A percentile compares a stretch with the other conserved stretches of the same genome.
Conservation (phyloP, 2,888 invertebrate genomes). For the Rotaria macrura region DNA sequence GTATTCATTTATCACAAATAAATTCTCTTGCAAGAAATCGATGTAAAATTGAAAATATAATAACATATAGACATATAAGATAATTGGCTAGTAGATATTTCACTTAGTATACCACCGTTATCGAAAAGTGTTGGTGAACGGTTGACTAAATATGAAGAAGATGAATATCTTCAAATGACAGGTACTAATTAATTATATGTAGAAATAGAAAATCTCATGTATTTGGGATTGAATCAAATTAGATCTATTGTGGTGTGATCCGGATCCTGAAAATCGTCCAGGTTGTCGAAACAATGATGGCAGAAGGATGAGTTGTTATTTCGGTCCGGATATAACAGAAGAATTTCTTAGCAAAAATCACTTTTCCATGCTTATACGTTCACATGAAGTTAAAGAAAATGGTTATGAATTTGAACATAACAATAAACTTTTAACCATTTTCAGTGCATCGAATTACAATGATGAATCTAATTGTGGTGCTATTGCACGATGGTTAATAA, state of each 20-base stretch:
- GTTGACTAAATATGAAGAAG: neutral
- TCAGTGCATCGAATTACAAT: constrained; percentile 4
- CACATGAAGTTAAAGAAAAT: neutral
- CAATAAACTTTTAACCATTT: neutral
- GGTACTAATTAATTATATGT: neutral
- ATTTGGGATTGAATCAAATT: too few species aligned
- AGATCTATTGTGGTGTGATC: too few species aligned
- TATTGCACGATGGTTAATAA: neutral
- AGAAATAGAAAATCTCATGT: neutral
- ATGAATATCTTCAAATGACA: neutral
- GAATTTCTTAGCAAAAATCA: too few species aligned
- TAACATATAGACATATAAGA: too few species aligned
- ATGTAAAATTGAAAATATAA: neutral
- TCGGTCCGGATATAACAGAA: too few species aligned
- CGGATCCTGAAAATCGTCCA: too few species aligned
- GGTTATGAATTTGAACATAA: neutral
- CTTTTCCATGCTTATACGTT: neutral
- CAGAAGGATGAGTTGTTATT: too few species aligned
- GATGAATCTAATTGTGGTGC: neutral
- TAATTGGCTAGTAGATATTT: too few species aligned
- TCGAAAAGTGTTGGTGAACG: neutral
- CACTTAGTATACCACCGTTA: neutral
- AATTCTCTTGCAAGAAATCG: neutral
- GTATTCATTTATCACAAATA: neutral
- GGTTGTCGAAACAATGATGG: too few species aligned